These are phyloP conservation scores for Andricus quercusramuli DNA, from an alignment of 2,888 invertebrate genomes.

Conservation along the genomic window DNA sequence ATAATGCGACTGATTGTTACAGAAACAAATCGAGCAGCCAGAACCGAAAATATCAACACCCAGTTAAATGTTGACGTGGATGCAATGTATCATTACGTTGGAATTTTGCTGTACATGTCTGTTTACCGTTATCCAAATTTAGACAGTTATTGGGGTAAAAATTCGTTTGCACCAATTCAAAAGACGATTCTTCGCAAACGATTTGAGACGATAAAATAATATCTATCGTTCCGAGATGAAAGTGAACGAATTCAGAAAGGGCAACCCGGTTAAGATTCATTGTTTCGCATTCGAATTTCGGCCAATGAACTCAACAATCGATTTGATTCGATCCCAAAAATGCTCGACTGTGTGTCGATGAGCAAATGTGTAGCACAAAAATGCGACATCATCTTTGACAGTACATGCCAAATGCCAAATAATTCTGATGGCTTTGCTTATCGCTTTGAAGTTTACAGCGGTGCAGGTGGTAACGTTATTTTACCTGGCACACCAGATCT, in stretches of 20 bases:
- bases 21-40: not conserved
- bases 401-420: constrained; percentile 67
- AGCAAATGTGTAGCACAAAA: constrained; percentile 41
- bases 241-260: not conserved
- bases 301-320: too few relatives aligned
- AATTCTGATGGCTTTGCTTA: too few relatives aligned
- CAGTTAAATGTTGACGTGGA: not conserved
- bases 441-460: too few relatives aligned
- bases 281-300: not conserved
- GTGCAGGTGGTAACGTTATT: too few relatives aligned
- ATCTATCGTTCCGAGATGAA: constrained; percentile 7
- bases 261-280: not conserved
- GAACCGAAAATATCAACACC: not conserved
- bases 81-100: too few relatives aligned
- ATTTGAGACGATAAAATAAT: not conserved
- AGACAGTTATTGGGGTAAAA: not conserved
- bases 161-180: not conserved
- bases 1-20: not conserved
- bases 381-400: constrained; percentile 58
- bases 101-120: too few relatives aligned
- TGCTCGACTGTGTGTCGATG: not conserved
- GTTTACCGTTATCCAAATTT: too few relatives aligned
- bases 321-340: too few relatives aligned
- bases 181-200: not conserved
- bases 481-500: too few relatives aligned